phyloP scores from a whole-genome alignment of 2,113 vertebrate species.

The Dermatemys mawii region DNA sequence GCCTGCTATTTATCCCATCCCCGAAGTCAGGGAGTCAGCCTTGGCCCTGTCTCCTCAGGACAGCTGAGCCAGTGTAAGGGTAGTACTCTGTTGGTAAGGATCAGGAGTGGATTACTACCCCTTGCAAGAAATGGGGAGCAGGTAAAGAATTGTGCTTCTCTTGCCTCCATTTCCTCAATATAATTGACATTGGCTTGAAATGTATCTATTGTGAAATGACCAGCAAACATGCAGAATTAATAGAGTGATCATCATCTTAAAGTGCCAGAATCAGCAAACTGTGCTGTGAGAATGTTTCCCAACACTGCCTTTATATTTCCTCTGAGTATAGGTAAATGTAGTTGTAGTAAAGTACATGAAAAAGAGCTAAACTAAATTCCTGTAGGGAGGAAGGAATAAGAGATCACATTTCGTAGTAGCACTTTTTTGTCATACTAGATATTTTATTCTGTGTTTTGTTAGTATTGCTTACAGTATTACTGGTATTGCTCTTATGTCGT shows the following conservation, averaged over 20 bases:
- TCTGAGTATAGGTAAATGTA: not conserved
- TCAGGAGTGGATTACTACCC: not conserved
- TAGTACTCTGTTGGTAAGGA: not conserved
- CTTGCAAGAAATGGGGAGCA: not conserved
- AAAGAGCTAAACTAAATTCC: not conserved
- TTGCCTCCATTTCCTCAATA: not conserved
- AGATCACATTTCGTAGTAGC: not conserved
- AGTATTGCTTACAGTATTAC: not conserved
- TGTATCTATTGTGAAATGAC: not conserved
- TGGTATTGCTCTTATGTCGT: not conserved
- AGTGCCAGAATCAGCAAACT: not conserved
- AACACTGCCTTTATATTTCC: not conserved
- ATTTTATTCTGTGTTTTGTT: not conserved
- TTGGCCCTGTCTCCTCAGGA: not conserved
- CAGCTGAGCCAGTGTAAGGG: not conserved
- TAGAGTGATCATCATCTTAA: not conserved
- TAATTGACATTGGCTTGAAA: fast-evolving
- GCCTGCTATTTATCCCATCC: not conserved
- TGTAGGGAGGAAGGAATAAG: not conserved
- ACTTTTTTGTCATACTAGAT: not conserved
- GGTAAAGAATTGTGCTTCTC: not conserved
- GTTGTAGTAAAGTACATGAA: not conserved
- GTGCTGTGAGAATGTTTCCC: not conserved
- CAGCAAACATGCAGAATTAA: not conserved
- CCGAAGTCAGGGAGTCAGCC: not conserved